These are phyloP conservation scores for Globia sparganii DNA, from an alignment of 2,888 invertebrate genomes.

Conservation along the genomic window DNA sequence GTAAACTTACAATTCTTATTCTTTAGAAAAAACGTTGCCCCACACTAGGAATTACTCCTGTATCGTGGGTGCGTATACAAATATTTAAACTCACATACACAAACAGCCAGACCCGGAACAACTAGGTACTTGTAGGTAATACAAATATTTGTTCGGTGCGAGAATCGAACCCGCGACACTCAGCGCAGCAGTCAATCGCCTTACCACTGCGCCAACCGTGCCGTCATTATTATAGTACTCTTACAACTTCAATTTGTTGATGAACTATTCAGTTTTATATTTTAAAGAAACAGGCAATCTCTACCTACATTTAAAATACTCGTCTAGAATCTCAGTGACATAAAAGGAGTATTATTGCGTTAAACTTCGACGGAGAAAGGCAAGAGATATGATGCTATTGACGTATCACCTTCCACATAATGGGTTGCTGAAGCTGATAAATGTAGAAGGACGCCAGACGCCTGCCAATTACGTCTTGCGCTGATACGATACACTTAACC, in stretches of 20 bases:
- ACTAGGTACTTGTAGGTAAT: no score
- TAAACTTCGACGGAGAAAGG: slow-evolving; percentile 52
- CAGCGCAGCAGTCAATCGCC: no score
- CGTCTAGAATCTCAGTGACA: slow-evolving; percentile 12
- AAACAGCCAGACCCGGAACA: no score
- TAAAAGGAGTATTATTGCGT: slow-evolving; percentile 54
- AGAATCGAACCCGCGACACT: no score
- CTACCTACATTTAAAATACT: slow-evolving; percentile 11
- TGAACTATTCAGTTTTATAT: neutral
- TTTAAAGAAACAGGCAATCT: neutral
- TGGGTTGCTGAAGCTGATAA: slow-evolving; percentile 71
- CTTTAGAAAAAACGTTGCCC: no score
- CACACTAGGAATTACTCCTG: no score
- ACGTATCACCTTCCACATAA: slow-evolving; percentile 71
- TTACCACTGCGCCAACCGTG: no score
- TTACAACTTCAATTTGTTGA: neutral
- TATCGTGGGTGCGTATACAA: no score
- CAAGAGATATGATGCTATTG: slow-evolving; percentile 68
- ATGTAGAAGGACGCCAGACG: slow-evolving; percentile 69
- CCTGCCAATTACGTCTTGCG: slow-evolving; percentile 53
- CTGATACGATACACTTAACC: slow-evolving; percentile 7
- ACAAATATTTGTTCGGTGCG: no score
- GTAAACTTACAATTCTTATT: no score
- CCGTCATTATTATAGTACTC: no score
- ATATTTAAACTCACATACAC: no score